Percentiles rank a stretch among this genome's conserved stretches.
Conservation (phyloP, 1,140 invertebrate genomes). For the Notospermus geniculatus region DNA sequence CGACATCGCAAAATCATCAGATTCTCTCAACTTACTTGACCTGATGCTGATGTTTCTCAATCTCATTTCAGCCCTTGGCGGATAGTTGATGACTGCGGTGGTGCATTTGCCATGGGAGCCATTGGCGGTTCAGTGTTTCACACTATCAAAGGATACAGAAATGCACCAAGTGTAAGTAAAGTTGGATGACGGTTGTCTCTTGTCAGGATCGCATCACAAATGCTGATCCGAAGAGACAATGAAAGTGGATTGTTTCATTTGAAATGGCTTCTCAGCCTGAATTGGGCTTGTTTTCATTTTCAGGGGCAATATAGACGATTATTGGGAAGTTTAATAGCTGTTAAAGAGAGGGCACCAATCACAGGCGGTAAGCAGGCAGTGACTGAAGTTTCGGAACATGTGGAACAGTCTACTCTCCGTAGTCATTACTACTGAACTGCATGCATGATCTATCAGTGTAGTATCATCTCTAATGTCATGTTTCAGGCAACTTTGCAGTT, state of each 20-base stretch:
- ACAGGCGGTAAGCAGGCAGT: slow-evolving; percentile 80
- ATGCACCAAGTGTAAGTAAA: slow-evolving; percentile 73
- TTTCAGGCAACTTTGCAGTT: slow-evolving; percentile 61
- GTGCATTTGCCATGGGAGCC: slow-evolving; percentile 97
- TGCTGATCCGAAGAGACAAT: too few relatives aligned
- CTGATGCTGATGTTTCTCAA: too few relatives aligned
- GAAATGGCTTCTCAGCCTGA: too few relatives aligned
- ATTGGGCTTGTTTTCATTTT: slow-evolving; percentile 12
- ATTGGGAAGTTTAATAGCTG: slow-evolving; percentile 76
- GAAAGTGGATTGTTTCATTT: too few relatives aligned
- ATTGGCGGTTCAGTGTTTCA: slow-evolving; percentile 97
- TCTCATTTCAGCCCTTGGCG: slow-evolving; percentile 77
- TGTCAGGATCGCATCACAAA: too few relatives aligned
- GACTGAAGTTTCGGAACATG: too few relatives aligned
- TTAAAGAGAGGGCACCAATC: slow-evolving; percentile 86
- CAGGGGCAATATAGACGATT: slow-evolving; percentile 58
- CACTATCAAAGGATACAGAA: slow-evolving; percentile 93
- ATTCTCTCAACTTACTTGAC: too few relatives aligned
- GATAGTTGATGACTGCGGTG: slow-evolving; percentile 96
- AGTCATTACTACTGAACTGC: too few relatives aligned
- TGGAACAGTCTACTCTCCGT: too few relatives aligned
- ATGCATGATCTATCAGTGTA: slow-evolving; percentile 13
- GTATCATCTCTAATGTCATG: too few relatives aligned
- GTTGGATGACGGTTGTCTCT: too few relatives aligned
- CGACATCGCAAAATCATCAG: too few relatives aligned